Percentiles rank a stretch among this genome's conserved stretches.
Evolutionary conservation across 2,888 invertebrate species (phyloP).

Genomic region (Clistopyga incitator): DNA sequence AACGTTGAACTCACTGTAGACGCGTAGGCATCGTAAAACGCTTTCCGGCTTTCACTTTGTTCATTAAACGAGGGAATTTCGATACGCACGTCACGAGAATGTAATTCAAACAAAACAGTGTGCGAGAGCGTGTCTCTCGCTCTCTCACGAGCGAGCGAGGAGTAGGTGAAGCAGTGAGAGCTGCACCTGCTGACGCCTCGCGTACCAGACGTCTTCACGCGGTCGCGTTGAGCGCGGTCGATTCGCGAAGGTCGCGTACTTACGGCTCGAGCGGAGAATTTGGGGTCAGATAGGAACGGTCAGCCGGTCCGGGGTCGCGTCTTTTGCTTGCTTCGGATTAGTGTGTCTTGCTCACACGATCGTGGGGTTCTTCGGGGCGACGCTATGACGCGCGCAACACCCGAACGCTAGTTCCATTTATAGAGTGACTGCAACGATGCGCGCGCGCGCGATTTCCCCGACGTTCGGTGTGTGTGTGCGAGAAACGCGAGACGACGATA

Average conservation of each 20-base stretch:
- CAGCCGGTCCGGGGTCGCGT: slow-evolving; percentile 41
- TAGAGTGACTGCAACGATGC: slow-evolving; percentile 27
- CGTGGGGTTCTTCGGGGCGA: slow-evolving; percentile 17
- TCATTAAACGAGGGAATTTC: slow-evolving; percentile 15
- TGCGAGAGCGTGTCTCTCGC: no score
- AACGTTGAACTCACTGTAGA: background rate
- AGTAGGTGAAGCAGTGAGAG: slow-evolving; percentile 35
- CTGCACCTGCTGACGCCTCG: slow-evolving; percentile 63
- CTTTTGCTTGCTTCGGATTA: slow-evolving; percentile 47
- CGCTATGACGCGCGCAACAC: slow-evolving; percentile 25
- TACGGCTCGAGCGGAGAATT: slow-evolving; percentile 48
- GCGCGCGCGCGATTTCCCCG: background rate
- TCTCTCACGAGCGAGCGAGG: background rate
- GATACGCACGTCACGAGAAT: slow-evolving; percentile 20
- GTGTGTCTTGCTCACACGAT: slow-evolving; percentile 9
- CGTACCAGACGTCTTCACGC: slow-evolving; percentile 49
- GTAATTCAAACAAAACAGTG: background rate
- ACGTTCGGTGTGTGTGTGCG: background rate
- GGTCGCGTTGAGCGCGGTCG: slow-evolving; percentile 54
- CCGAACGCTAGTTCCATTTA: slow-evolving; percentile 47
- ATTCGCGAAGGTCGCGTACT: slow-evolving; percentile 61
- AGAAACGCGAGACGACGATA: background rate
- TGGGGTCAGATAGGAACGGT: slow-evolving; percentile 57
- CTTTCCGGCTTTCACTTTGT: background rate
- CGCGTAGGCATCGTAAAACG: background rate